Evolutionary conservation across 2,797 vertebrate species (phyloP).

Genomic region (Scomberomorus guttatus): DNA sequence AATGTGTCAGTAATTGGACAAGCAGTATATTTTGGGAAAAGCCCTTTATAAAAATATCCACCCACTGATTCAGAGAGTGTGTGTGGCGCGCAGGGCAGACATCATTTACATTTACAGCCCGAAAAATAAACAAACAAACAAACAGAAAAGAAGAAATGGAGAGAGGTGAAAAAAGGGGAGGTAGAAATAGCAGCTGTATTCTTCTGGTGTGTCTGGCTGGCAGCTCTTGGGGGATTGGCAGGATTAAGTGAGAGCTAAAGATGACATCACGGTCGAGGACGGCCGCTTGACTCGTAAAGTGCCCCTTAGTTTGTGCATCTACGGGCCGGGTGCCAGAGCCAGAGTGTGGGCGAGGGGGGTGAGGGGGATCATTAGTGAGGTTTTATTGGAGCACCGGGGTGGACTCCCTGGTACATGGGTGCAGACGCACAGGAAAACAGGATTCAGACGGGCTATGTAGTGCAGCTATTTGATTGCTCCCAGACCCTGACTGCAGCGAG

Average conservation of each 20-base stretch:
- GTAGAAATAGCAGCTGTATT: constrained; percentile 59
- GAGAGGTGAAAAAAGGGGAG: constrained; percentile 33
- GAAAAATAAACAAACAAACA: constrained; percentile 67
- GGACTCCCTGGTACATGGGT: constrained; percentile 81
- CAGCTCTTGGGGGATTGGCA: constrained; percentile 68
- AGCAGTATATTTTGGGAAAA: constrained; percentile 83
- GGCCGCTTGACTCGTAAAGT: constrained; percentile 77
- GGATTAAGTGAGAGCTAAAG: constrained; percentile 77
- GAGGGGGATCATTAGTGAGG: constrained; percentile 83
- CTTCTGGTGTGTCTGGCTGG: constrained; percentile 70
- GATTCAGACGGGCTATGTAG: constrained; percentile 74
- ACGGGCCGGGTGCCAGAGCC: constrained; percentile 77
- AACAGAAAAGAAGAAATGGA: constrained; percentile 40
- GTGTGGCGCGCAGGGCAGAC: constrained; percentile 34
- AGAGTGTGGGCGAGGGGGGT: constrained; percentile 72
- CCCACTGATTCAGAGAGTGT: constrained; percentile 34
- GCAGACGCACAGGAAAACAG: constrained; percentile 84
- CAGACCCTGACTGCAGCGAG: constrained; percentile 74
- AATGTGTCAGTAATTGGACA: constrained; percentile 91
- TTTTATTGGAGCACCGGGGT: constrained; percentile 85
- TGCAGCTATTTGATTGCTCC: constrained; percentile 84
- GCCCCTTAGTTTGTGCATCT: constrained; percentile 79
- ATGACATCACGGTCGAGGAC: constrained; percentile 81
- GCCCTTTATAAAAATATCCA: constrained; percentile 78
- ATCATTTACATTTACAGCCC: constrained; percentile 39